A percentile compares a stretch with the other conserved stretches of the same genome.
These are phyloP conservation scores for Squalus acanthias DNA, from an alignment of 2,797 vertebrate species.

Conservation along the genomic window DNA sequence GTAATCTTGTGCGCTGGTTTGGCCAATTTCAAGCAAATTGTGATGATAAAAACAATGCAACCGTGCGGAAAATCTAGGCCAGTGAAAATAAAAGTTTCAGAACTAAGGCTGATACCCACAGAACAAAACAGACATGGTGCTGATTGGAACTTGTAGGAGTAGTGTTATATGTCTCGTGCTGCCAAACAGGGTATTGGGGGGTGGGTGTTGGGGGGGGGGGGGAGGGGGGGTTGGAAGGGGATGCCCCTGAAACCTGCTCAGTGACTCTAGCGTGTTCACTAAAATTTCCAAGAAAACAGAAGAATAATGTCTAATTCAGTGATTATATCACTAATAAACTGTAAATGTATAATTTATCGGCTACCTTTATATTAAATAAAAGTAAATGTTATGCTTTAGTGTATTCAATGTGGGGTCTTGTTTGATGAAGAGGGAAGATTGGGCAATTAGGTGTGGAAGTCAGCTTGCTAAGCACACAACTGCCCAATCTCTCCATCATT, in stretches of 20 bases:
- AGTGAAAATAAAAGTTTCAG: neutral
- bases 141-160: neutral
- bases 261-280: neutral
- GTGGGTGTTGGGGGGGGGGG: neutral
- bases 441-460: neutral
- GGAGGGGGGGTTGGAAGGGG: neutral
- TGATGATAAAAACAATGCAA: neutral
- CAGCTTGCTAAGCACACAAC: neutral
- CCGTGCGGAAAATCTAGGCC: neutral
- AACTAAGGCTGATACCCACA: neutral
- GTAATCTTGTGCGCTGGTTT: too few relatives aligned
- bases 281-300: too few relatives aligned
- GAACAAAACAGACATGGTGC: neutral
- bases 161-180: neutral
- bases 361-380: neutral
- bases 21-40: neutral
- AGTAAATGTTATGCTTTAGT: neutral
- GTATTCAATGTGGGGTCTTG: neutral
- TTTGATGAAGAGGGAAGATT: neutral
- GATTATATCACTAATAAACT: neutral
- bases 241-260: neutral
- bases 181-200: too few relatives aligned
- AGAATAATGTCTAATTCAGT: neutral
- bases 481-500: neutral
- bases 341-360: neutral